Evolutionary conservation across 2,888 invertebrate species (phyloP), one percentile per base, ranked within the genome.

Genomic region (Microctonus brassicae): DNA sequence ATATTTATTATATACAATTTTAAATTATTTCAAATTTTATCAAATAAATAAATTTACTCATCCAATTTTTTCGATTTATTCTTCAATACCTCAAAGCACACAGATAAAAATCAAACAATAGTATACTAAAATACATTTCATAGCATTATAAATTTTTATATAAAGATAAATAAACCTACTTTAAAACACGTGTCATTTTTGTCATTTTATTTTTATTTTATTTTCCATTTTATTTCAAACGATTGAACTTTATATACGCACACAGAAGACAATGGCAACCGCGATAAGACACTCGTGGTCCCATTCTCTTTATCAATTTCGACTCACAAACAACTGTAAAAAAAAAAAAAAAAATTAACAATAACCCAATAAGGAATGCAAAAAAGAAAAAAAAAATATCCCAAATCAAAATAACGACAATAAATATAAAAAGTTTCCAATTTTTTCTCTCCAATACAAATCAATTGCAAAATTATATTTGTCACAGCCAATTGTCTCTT

Each of bases 401-500:
- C n/a, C 5, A n/a, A 4, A 2, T 42, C 4, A 53, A n/a, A 24
- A 24, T 10, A 24, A 53, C 11, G 5, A 22, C 11, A 24, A 52
- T 52, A 52, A 0, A 36, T 36, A 36, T 3, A 39, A n/a, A n/a
- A 39, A 39, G 13, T 6, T n/a, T 3, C 9, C 7, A 17, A 20
- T 36, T 36, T 6, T 47, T 7, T 5, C 17, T 5, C 29, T 5
- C 7, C 3, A 20, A 20, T 47, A 47, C 17, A 47, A 53, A 33
- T 65, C 53, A 55, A 7, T 10, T 26, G 24, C 22, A 36, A 57
- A 57, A 66, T 29, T 29, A 34, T n/a, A 11, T 17, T 20, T 34
- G 29, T 24, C n/a, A 33, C 52, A 67, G 39, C 58, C 66, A 72
- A 70, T 76, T 71, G 77, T 47, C 17, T 47, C 17, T 47, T 47